These are phyloP conservation scores for Danio albolineatus DNA, from an alignment of 2,797 vertebrate species.

Conservation along the genomic window DNA sequence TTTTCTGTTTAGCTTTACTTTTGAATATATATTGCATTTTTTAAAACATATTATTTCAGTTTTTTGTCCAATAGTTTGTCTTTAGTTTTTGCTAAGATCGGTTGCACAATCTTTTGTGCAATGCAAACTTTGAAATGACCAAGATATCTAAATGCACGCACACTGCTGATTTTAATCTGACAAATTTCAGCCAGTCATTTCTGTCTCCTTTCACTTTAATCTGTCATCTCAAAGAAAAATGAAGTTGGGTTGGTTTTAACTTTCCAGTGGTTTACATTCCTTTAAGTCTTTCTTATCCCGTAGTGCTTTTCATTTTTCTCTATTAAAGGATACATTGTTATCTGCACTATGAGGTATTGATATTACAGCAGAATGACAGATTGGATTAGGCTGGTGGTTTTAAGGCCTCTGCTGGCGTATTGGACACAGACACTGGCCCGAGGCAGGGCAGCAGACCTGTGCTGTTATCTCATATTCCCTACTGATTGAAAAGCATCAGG, in stretches of 20 bases:
- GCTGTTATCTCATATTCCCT: slow-evolving; percentile 34
- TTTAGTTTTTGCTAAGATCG: no score
- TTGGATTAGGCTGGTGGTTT: slow-evolving; percentile 25
- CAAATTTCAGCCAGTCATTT: neutral
- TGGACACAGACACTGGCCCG: neutral
- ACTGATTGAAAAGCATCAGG: slow-evolving; percentile 26
- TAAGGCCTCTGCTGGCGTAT: slow-evolving; percentile 11
- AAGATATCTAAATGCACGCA: slow-evolving; percentile 43
- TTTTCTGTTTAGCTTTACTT: no score
- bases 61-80: no score
- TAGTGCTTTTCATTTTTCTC: slow-evolving; percentile 12
- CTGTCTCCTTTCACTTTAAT: neutral
- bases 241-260: slow-evolving; percentile 20
- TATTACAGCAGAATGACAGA: slow-evolving; percentile 46
- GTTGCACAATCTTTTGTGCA: neutral
- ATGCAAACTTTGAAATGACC: slow-evolving; percentile 58
- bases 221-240: slow-evolving; percentile 16
- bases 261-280: slow-evolving; percentile 37
- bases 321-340: slow-evolving; percentile 44
- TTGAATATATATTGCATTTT: no score
- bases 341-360: slow-evolving; percentile 36
- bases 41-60: no score
- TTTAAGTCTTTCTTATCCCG: slow-evolving; percentile 12
- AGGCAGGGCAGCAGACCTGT: slow-evolving; percentile 5
- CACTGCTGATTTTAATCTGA: slow-evolving; percentile 52